Base-by-base conservation (phyloP, 2,113 vertebrate species). In the Toxostoma redivivum region DNA sequence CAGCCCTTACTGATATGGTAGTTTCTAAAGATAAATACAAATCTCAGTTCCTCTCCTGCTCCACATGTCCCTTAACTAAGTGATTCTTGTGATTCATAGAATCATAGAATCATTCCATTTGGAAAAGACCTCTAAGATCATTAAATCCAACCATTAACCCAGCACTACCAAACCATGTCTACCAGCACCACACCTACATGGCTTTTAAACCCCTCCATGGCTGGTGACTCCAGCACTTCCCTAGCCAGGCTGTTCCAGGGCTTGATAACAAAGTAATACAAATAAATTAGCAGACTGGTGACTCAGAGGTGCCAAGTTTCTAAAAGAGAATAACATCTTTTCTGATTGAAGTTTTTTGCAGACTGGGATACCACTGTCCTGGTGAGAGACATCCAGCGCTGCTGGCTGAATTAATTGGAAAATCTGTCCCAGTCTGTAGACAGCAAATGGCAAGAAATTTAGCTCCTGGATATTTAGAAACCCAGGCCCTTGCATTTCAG, bases 21-120 rank as follows among this genome's bases (percentile, higher is more conserved):
- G 10, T 3, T 81, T 25, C n/a, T 76, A 10, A 47, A 56, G 66
- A 54, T 6, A 38, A 71, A 51, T 12, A 30, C 53, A 79, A 70
- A 24, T 23, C 23, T 42, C 25, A 12, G n/a, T 31, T 67, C 10
- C 21, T 4, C 5, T 82, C 20, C 15, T 0, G 0, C 7, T 44
- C n/a, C 2, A 1, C 30, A 25, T 42, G 2, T 1, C 25, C 28
- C 25, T 53, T 47, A 50, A 23, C 11, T 37, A 38, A 70, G 12
- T 62, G 25, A 47, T 56, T n/a, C 18, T 80, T 22, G 5, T 5
- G 12, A 17, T 40, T 87, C 25, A 57, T 18, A 47, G n/a, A 50
- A 54, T 58, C 51, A 76, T 21, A 40, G 51, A 60, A 35, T 33
- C 5, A n/a, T 47, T 48, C 20, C 15, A 5, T 8, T 54, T 35